Percentiles rank a stretch among this genome's conserved stretches.
Conservation (phyloP, 2,888 invertebrate species). For the Heterodera filipjevi region DNA sequence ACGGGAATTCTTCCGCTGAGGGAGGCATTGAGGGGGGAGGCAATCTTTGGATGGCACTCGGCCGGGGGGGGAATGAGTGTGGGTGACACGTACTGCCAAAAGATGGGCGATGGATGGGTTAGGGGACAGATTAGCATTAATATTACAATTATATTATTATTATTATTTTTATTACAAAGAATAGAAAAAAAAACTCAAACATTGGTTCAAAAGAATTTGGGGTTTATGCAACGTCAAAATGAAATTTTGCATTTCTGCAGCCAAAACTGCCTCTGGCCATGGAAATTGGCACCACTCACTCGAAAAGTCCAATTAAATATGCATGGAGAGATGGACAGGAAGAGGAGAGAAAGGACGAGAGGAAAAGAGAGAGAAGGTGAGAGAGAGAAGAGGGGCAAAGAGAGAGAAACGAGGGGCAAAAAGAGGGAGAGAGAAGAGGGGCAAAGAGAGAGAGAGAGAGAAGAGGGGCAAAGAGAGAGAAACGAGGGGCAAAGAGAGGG, state of each 20-base stretch:
- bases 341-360: not conserved
- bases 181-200: too few relatives aligned
- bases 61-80: not conserved
- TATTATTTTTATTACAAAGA: too few relatives aligned
- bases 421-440: not conserved
- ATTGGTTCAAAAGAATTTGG: too few relatives aligned
- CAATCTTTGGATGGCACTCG: not conserved
- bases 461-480: too few relatives aligned
- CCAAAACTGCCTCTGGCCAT: not conserved
- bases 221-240: not conserved
- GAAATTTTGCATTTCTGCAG: not conserved
- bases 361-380: not conserved
- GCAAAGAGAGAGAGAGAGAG: not conserved
- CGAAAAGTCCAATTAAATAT: not conserved
- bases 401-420: not conserved
- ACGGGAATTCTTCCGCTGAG: not conserved
- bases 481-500: too few relatives aligned
- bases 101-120: not conserved
- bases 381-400: not conserved
- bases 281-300: not conserved
- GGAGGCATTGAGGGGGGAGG: not conserved
- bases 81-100: not conserved
- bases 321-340: not conserved
- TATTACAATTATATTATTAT: too few relatives aligned
- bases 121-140: too few relatives aligned